Evolutionary conservation across 23 tunicate species (phyloP).

Genomic region (Aplidium turbinatum): DNA sequence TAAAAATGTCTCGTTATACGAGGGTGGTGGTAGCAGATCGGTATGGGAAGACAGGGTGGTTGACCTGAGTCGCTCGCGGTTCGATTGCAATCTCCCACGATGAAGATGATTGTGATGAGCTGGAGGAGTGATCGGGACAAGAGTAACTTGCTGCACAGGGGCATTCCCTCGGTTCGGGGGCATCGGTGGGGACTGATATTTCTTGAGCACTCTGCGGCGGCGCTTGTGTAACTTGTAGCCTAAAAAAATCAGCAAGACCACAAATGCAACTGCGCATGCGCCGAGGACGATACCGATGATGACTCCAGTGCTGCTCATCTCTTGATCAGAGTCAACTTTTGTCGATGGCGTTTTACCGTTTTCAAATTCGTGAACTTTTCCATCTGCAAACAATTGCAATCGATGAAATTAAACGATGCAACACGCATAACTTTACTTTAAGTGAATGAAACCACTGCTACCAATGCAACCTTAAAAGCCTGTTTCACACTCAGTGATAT

Average conservation of each 20-base stretch:
- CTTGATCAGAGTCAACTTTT: too few species aligned
- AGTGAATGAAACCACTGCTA: too few species aligned
- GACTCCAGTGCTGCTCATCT: constrained; percentile 43
- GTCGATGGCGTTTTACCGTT: too few species aligned
- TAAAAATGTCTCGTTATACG: constrained; percentile 67
- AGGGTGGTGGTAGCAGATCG: constrained; percentile 68
- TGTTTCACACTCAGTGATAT: too few species aligned
- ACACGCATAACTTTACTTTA: too few species aligned
- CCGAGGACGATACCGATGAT: constrained; percentile 65
- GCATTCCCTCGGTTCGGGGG: constrained; percentile 39
- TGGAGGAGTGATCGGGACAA: constrained; percentile 48
- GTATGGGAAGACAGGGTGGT: constrained; percentile 36
- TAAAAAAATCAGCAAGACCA: constrained; percentile 49
- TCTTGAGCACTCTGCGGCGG: constrained; percentile 55
- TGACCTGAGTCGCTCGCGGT: constrained; percentile 26
- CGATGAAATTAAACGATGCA: too few species aligned
- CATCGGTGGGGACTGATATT: constrained; percentile 62
- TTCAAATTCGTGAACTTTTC: too few species aligned
- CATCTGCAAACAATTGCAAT: too few species aligned
- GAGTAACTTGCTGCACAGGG: constrained; percentile 58
- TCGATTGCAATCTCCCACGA: constrained; percentile 23
- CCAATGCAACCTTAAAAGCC: too few species aligned
- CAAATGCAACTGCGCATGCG: constrained; percentile 64
- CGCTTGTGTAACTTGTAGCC: constrained; percentile 63
- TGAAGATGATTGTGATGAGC: constrained; percentile 3